Percentiles rank a stretch among this genome's conserved stretches.
These are phyloP conservation scores for Pipa parva DNA, from an alignment of 2,113 vertebrate species.

Conservation along the genomic window DNA sequence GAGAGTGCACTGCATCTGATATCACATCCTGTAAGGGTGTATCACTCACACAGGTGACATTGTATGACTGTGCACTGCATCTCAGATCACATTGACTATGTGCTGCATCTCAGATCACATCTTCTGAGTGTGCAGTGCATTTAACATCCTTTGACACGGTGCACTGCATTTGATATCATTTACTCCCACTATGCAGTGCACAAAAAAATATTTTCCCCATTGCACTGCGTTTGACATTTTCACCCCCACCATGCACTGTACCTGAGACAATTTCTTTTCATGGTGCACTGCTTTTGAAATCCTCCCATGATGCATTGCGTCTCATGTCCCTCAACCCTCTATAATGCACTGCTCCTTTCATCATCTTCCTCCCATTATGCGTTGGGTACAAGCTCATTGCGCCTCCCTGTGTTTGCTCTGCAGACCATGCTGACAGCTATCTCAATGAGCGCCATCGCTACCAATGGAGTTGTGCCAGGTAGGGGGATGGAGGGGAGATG, in stretches of 20 bases:
- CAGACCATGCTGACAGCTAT: slow-evolving; percentile 99
- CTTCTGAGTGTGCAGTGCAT: neutral
- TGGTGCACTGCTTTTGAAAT: slow-evolving; percentile 37
- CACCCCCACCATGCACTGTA: slow-evolving; percentile 40
- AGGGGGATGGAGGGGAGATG: slow-evolving; percentile 48
- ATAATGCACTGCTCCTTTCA: slow-evolving; percentile 41
- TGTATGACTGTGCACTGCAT: slow-evolving; percentile 1
- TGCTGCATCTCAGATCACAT: slow-evolving; percentile 22
- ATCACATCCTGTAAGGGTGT: slow-evolving; percentile 13
- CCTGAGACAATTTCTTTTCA: slow-evolving; percentile 37
- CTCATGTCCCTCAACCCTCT: slow-evolving; percentile 27
- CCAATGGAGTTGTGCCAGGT: slow-evolving; percentile 98
- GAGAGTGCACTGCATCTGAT: slow-evolving; percentile 11
- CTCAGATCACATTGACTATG: neutral
- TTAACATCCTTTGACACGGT: slow-evolving; percentile 4
- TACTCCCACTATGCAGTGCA: slow-evolving; percentile 29
- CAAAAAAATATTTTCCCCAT: slow-evolving; percentile 23
- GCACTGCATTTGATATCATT: slow-evolving; percentile 37
- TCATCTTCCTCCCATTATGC: slow-evolving; percentile 38
- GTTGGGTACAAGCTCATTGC: slow-evolving; percentile 39
- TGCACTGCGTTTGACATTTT: slow-evolving; percentile 39
- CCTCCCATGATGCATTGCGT: slow-evolving; percentile 42
- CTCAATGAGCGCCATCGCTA: slow-evolving; percentile 97
- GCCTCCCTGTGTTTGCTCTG: slow-evolving; percentile 45
- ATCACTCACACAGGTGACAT: slow-evolving; percentile 9